Base-by-base conservation (phyloP, 1,140 invertebrate genomes). In the Drosophila ohnishii region DNA sequence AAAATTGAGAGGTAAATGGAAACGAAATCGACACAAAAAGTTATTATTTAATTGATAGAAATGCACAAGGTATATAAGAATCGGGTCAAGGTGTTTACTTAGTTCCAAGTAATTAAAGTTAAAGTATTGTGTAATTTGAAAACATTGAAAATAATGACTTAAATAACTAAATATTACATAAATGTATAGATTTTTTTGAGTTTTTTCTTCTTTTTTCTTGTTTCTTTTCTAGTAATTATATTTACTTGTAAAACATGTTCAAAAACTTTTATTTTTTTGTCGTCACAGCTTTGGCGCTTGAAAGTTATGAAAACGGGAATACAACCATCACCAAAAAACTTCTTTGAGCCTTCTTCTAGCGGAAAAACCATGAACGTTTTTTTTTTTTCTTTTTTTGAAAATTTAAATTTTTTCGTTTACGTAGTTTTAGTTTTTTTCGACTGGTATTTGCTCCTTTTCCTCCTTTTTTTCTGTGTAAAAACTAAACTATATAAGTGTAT, bases 401-500 rank as follows among this genome's bases (percentile, higher is more conserved):
- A 11, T 19, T 50, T 53, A 14, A 51, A 37, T 50, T 42, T 40
- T 48, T 58, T 57, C 42, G 39, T 53, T 58, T 50, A 22, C 37
- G 25, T 70, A 19, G 47, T 39, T 44, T n/a, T 59, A 28, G 25
- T 28, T 39, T 53, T 32, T 53, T 28, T 59, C 61, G 55, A 63
- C 61, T 67, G 30, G 55, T 69, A 51, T 59, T 32, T 51, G 39
- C 51, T 65, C 45, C 35, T 13, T 8, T 2, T 59, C 39, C 69
- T 50, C 25, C 44, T 47, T 57, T 62, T n/a, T 59, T 30, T 44
- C 58, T 16, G 45, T 63, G 71, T 56, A 63, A 62, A 55, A 51
- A 70, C 84, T 87, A 83, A 84, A 77, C 65, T 87, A 82, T 72
- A 77, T 80, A 87, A 48, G 59, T 63, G 40, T 74, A 74, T 87